A percentile compares a stretch with the other conserved stretches of the same genome.
These are phyloP conservation scores for Hydrophis major DNA, from an alignment of 2,797 vertebrate species.

Conservation along the genomic window DNA sequence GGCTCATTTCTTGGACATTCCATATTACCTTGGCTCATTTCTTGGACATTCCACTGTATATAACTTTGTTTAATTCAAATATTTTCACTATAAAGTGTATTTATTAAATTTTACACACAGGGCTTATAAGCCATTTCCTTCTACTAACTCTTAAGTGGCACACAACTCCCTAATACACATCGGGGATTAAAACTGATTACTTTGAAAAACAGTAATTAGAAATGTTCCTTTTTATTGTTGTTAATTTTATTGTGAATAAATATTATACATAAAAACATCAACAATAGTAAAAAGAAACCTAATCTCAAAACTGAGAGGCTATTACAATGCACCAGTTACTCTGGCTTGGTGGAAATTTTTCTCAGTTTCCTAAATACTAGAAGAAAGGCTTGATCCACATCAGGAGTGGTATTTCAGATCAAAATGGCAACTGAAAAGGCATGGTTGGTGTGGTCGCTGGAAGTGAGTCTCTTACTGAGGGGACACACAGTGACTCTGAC, in stretches of 20 bases:
- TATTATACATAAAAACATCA: not conserved
- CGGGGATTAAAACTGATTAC: not conserved
- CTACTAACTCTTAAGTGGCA: not conserved
- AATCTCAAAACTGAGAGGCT: not conserved
- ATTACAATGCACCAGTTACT: not conserved
- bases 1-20: not conserved
- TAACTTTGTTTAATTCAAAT: not conserved
- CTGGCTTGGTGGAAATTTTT: not conserved
- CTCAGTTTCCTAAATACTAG: not conserved
- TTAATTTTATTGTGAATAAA: not conserved
- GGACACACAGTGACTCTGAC: not conserved
- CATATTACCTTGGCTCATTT: not conserved
- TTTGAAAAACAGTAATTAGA: not conserved
- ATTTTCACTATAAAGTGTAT: not conserved
- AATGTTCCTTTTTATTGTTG: not conserved
- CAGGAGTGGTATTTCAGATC: not conserved
- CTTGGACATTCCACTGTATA: not conserved
- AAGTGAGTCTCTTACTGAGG: not conserved
- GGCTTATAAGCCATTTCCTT: not conserved
- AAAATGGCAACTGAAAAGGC: not conserved
- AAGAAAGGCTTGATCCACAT: not conserved
- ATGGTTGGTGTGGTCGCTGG: not conserved
- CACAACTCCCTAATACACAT: not conserved
- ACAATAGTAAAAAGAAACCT: not conserved
- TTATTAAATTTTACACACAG: not conserved